Base-by-base conservation (phyloP, 2,888 invertebrate species). In the Andrena chrysosceles region DNA sequence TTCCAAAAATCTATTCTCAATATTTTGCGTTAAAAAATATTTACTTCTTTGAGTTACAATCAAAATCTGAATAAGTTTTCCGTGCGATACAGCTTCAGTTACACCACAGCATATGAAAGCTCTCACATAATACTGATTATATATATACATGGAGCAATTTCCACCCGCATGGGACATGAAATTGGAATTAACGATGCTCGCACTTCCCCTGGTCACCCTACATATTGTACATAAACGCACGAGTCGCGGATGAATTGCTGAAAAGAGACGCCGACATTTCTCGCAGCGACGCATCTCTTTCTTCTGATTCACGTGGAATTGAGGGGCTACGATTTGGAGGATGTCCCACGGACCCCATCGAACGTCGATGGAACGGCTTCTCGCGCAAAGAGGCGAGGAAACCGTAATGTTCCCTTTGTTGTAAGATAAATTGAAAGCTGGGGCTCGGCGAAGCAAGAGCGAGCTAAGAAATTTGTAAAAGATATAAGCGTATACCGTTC, bases 221-320 rank as follows among this genome's bases (percentile, higher is more conserved):
- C 35, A 62, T 10, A 56, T 10, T 71, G 76, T 83, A 69, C 62
- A 82, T 82, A 73, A 10, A 56, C 6, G 13, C 48, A 16, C 29
- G 54, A 66, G 35, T 63, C 52, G 23, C 54, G 48, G 23, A 56
- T 23, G 2, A 10, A 62, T 31, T 48, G 26, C 10, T 52, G 33
- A 33, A 54, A 31, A n/a, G 26, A 26, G 72, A 80, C 42, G 75
- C 77, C 84, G 83, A 83, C 79, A 81, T 81, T 77, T 81, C 73
- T 42, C 42, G 78, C 71, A 63, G 75, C 69, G 81, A 76, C 68
- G 48, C 64, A 76, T 60, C 83, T 66, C 56, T 35, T 83, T 73
- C 64, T 87, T 83, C 71, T 77, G 82, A 86, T 81, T 85, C 76
- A 68, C 81, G 79, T 78, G 85, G 85, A 81, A 87, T 87, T 84